Conservation (phyloP, 2,888 invertebrate genomes). For the Drosophila antonietae region DNA sequence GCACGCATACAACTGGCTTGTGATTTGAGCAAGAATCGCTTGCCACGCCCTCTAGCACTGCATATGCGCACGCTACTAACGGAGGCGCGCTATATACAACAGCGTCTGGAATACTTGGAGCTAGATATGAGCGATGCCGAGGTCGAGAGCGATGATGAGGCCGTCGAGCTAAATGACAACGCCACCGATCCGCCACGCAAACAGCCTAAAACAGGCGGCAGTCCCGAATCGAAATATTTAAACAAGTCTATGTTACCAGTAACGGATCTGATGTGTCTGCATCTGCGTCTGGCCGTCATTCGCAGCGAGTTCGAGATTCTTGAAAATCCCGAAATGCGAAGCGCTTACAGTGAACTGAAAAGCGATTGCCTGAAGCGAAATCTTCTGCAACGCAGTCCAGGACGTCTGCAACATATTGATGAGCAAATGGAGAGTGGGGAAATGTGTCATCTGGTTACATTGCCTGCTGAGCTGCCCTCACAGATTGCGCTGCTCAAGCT, state of each 20-base stretch:
- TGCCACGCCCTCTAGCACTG: slow-evolving; percentile 85
- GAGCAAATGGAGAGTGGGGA: slow-evolving; percentile 25
- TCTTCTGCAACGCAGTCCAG: slow-evolving; percentile 38
- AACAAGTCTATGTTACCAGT: slow-evolving; percentile 83
- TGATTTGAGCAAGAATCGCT: slow-evolving; percentile 86
- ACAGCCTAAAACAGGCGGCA: slow-evolving; percentile 23
- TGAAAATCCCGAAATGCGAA: slow-evolving; percentile 87
- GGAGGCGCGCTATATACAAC: slow-evolving; percentile 86
- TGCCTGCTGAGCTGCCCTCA: slow-evolving; percentile 84
- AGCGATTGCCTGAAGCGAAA: slow-evolving; percentile 58
- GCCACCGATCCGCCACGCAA: slow-evolving; percentile 47
- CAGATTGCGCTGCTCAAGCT: slow-evolving; percentile 85
- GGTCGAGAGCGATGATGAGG: slow-evolving; percentile 75
- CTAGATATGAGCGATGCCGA: slow-evolving; percentile 82
- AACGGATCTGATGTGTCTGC: slow-evolving; percentile 86
- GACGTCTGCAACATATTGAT: neutral
- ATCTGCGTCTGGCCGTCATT: slow-evolving; percentile 86
- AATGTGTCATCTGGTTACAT: slow-evolving; percentile 84
- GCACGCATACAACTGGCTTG: slow-evolving; percentile 86
- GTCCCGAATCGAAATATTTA: slow-evolving; percentile 72
- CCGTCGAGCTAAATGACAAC: slow-evolving; percentile 57
- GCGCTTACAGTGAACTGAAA: slow-evolving; percentile 83
- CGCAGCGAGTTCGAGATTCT: slow-evolving; percentile 87
- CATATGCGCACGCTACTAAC: slow-evolving; percentile 86
- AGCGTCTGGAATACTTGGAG: slow-evolving; percentile 85